Evolutionary conservation across 2,888 invertebrate species (phyloP), one percentile per base, ranked within the genome.

Genomic region (Drosophila mayaguana): DNA sequence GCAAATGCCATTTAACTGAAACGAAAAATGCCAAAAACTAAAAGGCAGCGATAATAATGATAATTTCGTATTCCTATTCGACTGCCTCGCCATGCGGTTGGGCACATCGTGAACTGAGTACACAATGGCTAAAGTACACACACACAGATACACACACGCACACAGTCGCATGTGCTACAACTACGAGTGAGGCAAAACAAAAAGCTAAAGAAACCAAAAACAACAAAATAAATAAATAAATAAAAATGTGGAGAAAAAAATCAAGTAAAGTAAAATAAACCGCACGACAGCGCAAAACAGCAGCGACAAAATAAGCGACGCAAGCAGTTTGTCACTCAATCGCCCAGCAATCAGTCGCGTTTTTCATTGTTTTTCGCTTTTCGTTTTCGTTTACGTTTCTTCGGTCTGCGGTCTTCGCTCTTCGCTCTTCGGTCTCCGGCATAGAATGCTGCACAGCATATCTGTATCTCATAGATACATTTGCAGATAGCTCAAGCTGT

Each of bases 291-390:
- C 75, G 75, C 64, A 64, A 84, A 76, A 72, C 72, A 53, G 81
- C 83, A 72, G 79, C 78, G 72, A 69, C 75, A 75, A 80, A 82
- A 75, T 20, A 63, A 40, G 83, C 88, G 75, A 74, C 69, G 84
- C 83, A 53, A 82, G 84, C 84, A 85, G 84, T 85, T 85, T 85
- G 84, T 87, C 84, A 85, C 83, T 85, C 84, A 87, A 85, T 85
- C 84, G 84, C 78, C 73, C 72, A 77, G 84, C 76, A 84, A 85
- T 83, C 84, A 82, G 88, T 80, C 84, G 84, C 85, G 82, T 84
- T 83, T 65, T 65, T 63, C 54, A 18, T 40, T 20, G 43, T 59
- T 20, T 43, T 32, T n/a, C 28, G 43, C 38, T 34, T n/a, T n/a
- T n/a, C n/a, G n/a, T n/a, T n/a, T n/a, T n/a, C n/a, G n/a, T 43